These are phyloP conservation scores for Diarsia rubi DNA, from an alignment of 2,888 invertebrate genomes.

Conservation along the genomic window DNA sequence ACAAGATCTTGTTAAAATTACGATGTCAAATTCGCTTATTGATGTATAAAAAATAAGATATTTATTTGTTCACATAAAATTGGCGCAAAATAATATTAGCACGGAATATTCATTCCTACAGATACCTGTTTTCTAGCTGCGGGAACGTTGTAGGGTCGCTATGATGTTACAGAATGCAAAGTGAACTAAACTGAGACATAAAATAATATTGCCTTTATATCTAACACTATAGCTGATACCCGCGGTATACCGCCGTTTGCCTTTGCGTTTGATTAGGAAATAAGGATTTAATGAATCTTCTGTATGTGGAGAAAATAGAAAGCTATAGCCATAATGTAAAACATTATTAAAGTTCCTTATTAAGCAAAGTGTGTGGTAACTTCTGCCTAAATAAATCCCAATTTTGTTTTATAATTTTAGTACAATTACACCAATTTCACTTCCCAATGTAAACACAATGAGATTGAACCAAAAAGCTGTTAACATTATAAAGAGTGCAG, in stretches of 20 bases:
- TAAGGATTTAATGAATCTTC: neutral
- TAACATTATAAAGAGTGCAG: slow-evolving; percentile 4
- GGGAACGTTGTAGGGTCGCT: neutral
- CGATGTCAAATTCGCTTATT: neutral
- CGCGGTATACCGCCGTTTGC: no score
- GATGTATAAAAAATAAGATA: neutral
- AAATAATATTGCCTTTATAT: neutral
- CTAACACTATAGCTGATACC: no score
- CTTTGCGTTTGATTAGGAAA: no score
- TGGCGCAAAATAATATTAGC: neutral
- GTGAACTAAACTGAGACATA: neutral
- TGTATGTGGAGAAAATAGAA: neutral
- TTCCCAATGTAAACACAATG: neutral
- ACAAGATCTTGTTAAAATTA: neutral
- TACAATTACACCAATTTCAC: neutral
- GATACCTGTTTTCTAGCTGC: neutral
- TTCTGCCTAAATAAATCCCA: neutral
- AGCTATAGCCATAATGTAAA: neutral
- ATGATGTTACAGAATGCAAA: neutral
- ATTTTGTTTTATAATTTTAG: neutral
- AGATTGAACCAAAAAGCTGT: slow-evolving; percentile 8
- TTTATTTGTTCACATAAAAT: neutral
- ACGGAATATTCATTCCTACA: neutral
- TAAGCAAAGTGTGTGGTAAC: neutral
- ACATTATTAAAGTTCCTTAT: neutral